These are phyloP conservation scores for Oxyteleia sp. DNA, from an alignment of 2,888 invertebrate species.

Conservation along the genomic window DNA sequence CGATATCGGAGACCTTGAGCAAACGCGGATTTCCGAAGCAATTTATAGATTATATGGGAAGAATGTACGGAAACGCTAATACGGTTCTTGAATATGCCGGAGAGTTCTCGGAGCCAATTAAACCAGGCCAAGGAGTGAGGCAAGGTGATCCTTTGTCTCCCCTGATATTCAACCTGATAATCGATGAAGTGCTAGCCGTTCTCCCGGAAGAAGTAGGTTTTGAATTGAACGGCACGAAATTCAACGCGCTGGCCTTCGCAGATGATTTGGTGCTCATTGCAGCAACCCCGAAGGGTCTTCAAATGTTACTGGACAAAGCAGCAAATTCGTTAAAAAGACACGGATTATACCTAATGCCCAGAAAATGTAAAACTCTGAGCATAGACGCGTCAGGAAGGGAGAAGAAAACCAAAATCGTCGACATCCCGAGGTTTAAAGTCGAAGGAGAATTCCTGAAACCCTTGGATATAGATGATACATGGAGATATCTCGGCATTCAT, in stretches of 20 bases:
- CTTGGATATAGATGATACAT: neutral
- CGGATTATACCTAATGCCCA: conserved; percentile 52
- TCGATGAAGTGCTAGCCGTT: conserved; percentile 6
- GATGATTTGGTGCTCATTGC: conserved; percentile 84
- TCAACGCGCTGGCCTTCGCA: conserved; percentile 76
- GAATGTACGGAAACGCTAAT: neutral
- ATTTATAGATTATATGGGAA: neutral
- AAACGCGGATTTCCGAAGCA: neutral
- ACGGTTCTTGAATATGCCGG: neutral
- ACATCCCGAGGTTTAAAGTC: conserved; percentile 2
- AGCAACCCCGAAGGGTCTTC: conserved; percentile 80
- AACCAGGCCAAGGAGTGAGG: neutral
- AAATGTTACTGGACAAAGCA: conserved; percentile 52
- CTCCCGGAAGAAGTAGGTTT: conserved; percentile 11
- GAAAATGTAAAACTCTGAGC: conserved; percentile 79
- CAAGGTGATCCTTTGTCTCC: conserved; percentile 50
- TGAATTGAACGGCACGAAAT: neutral
- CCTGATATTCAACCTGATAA: conserved; percentile 17
- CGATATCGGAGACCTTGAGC: neutral
- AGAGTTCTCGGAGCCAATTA: neutral
- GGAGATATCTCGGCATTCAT: conserved; percentile 26
- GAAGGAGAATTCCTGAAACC: conserved; percentile 5
- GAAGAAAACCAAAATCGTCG: conserved; percentile 58
- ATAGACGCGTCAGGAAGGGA: conserved; percentile 72
- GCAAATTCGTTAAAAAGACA: neutral